phyloP scores from a whole-genome alignment of 2,888 invertebrate genomes.

The Sinodicranocentrus sp. region DNA sequence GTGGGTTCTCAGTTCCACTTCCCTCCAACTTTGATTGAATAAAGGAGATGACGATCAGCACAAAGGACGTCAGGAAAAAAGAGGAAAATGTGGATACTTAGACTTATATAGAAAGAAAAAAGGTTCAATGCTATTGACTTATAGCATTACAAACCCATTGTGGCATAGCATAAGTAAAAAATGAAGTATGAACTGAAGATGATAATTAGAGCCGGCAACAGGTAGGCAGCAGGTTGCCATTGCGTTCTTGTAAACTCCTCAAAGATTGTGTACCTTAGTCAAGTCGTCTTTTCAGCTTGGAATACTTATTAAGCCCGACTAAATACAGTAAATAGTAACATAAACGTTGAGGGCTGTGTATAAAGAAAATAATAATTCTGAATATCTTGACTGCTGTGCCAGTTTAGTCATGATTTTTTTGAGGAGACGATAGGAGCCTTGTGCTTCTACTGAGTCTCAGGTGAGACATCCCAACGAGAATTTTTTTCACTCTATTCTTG shows the following conservation, averaged over 20 bases:
- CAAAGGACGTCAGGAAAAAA: background rate
- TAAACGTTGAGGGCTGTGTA: too few relatives aligned
- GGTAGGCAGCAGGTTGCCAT: slow-evolving; percentile 59
- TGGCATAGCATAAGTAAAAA: background rate
- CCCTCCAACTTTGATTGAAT: slow-evolving; percentile 44
- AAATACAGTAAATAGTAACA: too few relatives aligned
- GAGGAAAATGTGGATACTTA: background rate
- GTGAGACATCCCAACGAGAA: slow-evolving; percentile 23
- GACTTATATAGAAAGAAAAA: background rate
- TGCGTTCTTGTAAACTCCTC: slow-evolving; percentile 31
- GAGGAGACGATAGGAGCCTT: background rate
- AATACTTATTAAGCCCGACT: background rate
- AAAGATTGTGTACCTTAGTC: too few relatives aligned
- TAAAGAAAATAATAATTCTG: background rate
- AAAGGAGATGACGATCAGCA: slow-evolving; percentile 25
- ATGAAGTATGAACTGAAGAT: slow-evolving; percentile 11
- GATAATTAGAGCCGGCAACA: slow-evolving; percentile 59
- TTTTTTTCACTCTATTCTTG: slow-evolving; percentile 8
- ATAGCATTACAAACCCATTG: background rate
- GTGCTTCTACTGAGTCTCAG: slow-evolving; percentile 37
- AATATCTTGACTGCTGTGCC: slow-evolving; percentile 3
- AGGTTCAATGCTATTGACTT: too few relatives aligned
- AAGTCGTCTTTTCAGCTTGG: background rate
- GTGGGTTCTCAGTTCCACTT: slow-evolving; percentile 22
- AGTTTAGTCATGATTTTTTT: slow-evolving; percentile 3